A percentile compares a stretch with the other conserved stretches of the same genome.
phyloP scores from a whole-genome alignment of 2,797 vertebrate genomes.

The Anomalospiza imberbis region DNA sequence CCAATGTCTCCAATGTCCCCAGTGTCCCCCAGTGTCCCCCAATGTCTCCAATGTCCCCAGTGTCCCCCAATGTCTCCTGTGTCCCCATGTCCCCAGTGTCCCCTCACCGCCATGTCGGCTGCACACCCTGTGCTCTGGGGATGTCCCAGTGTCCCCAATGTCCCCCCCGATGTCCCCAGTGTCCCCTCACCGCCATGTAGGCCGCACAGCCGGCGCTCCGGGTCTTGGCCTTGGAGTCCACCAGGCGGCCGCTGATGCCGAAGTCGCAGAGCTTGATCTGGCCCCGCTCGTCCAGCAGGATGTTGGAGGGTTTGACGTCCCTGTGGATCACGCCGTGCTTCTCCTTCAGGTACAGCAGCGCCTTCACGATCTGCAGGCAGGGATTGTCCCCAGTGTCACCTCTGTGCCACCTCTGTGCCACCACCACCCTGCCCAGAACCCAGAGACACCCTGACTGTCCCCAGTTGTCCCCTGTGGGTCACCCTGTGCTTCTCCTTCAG shows the following conservation, averaged over 20 bases:
- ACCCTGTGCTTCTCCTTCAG: neutral
- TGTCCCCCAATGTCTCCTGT: neutral
- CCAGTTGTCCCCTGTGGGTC: neutral
- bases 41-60: too few species aligned
- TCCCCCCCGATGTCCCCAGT: too few species aligned
- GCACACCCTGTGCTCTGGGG: neutral
- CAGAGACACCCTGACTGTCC: neutral
- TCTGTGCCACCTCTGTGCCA: neutral
- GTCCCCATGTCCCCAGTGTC: neutral
- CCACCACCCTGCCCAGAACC: neutral
- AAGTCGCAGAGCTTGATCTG: conserved; percentile 97
- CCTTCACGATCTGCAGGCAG: conserved; percentile 74
- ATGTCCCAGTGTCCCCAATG: neutral
- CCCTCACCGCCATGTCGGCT: neutral
- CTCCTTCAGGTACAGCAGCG: conserved; percentile 91
- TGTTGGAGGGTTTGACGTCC: conserved; percentile 95
- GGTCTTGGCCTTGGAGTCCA: conserved; percentile 95
- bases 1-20: too few species aligned
- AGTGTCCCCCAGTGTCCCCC: too few species aligned
- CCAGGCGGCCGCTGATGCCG: conserved; percentile 93
- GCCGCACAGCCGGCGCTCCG: conserved; percentile 94
- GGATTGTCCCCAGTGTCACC: neutral
- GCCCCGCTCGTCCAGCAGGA: conserved; percentile 89
- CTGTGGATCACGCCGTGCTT: conserved; percentile 94
- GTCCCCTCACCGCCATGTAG: conserved; percentile 88